phyloP scores from a whole-genome alignment of 2,113 vertebrate species.

The Lophura nycthemera region DNA sequence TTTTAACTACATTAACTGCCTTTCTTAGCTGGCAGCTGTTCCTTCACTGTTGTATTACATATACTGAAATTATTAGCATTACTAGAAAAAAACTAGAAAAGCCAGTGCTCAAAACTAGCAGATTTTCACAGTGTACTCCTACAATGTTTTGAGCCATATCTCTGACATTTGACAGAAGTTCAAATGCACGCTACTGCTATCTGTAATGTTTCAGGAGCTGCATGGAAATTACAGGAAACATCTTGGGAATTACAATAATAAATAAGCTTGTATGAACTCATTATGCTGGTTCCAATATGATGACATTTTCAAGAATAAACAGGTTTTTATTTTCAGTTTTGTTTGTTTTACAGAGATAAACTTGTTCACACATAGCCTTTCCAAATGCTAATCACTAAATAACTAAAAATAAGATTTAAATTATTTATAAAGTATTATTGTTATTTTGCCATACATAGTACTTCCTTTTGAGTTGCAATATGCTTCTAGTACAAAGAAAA shows the following conservation, averaged over 20 bases:
- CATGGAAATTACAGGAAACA: not conserved
- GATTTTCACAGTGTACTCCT: not conserved
- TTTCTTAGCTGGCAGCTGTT: not conserved
- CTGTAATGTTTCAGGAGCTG: slow-evolving; percentile 13
- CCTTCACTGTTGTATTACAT: not conserved
- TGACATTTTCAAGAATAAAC: slow-evolving; percentile 48
- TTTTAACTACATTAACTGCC: not conserved
- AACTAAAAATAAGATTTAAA: not conserved
- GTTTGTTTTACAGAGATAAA: slow-evolving; percentile 54
- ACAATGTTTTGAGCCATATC: not conserved
- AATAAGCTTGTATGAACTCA: slow-evolving; percentile 16
- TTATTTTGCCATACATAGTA: not conserved
- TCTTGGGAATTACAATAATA: not conserved
- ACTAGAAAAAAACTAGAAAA: not conserved
- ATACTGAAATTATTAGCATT: not conserved
- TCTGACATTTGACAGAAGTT: slow-evolving; percentile 3
- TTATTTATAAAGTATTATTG: not conserved
- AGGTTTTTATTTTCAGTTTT: not conserved
- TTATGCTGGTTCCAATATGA: not conserved
- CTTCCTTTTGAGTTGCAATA: not conserved
- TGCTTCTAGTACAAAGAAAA: not conserved
- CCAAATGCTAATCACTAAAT: slow-evolving; percentile 31
- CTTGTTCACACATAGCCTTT: slow-evolving; percentile 22
- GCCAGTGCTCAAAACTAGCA: not conserved
- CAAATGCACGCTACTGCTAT: not conserved